phyloP scores from a whole-genome alignment of 2,888 invertebrate species.

The Drosophila robusta region DNA sequence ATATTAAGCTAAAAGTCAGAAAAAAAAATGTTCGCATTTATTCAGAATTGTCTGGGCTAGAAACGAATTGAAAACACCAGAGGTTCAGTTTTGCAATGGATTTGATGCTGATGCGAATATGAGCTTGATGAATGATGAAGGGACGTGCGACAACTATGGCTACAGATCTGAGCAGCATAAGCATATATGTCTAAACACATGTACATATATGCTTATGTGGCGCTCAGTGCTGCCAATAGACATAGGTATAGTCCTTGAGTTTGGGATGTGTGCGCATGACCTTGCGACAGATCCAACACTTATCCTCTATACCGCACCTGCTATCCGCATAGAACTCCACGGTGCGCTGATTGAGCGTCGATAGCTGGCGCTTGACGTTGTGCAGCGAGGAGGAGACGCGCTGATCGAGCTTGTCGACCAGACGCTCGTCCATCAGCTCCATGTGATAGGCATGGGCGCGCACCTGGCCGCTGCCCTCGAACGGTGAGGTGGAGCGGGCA shows the following conservation, averaged over 20 bases:
- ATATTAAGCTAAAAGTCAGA: slow-evolving; percentile 45
- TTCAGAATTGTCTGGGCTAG: slow-evolving; percentile 57
- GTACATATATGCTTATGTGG: neutral
- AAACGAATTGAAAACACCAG: slow-evolving; percentile 23
- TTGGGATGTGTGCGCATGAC: slow-evolving; percentile 83
- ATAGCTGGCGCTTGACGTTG: slow-evolving; percentile 84
- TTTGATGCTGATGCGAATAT: slow-evolving; percentile 11
- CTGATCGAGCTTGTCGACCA: slow-evolving; percentile 84
- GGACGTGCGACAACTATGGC: neutral
- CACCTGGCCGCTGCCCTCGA: slow-evolving; percentile 57
- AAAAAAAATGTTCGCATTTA: slow-evolving; percentile 63
- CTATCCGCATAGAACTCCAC: slow-evolving; percentile 85
- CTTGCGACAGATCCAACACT: slow-evolving; percentile 84
- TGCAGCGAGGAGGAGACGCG: slow-evolving; percentile 84
- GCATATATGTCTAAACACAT: neutral
- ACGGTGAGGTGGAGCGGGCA: slow-evolving; percentile 77
- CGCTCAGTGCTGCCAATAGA: slow-evolving; percentile 70
- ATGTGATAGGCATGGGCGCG: slow-evolving; percentile 81
- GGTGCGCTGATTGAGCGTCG: slow-evolving; percentile 83
- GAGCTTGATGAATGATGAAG: slow-evolving; percentile 18
- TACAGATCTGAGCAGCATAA: neutral
- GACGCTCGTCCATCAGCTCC: slow-evolving; percentile 84
- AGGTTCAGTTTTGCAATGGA: slow-evolving; percentile 7
- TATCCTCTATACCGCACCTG: slow-evolving; percentile 84
- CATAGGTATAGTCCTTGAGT: slow-evolving; percentile 82